Conservation (phyloP, 2,113 vertebrate species). For the Piaya cayana region DNA sequence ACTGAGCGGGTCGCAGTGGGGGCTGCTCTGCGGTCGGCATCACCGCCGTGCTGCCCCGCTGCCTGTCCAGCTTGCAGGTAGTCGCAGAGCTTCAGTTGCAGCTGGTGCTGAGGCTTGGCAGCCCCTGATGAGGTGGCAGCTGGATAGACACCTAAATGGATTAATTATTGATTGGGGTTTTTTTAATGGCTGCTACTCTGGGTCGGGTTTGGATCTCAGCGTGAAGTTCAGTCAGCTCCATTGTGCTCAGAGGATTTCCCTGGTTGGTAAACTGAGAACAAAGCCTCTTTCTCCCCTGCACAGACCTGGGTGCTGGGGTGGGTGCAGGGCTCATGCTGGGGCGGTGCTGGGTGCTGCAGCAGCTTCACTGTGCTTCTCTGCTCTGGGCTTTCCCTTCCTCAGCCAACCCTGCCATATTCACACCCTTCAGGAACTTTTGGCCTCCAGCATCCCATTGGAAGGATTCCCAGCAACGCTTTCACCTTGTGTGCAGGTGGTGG, state of each 20-base stretch:
- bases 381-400: neutral
- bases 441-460: neutral
- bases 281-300: neutral
- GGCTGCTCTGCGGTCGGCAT: too few species aligned
- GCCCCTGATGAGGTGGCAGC: neutral
- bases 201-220: neutral
- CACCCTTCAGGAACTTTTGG: neutral
- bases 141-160: neutral
- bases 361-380: too few species aligned
- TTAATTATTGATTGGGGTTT: neutral
- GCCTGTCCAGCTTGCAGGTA: neutral
- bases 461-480: neutral
- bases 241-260: neutral
- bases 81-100: neutral
- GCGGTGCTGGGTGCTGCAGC: neutral
- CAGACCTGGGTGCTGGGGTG: neutral
- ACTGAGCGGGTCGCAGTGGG: too few species aligned
- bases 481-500: fast-evolving
- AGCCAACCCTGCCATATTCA: neutral
- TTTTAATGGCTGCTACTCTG: neutral
- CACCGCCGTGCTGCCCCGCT: too few species aligned
- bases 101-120: neutral
- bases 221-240: fast-evolving
- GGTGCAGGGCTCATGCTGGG: neutral
- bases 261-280: neutral